phyloP scores from a whole-genome alignment of 2,888 invertebrate genomes.

The Pseudoips prasinana region DNA sequence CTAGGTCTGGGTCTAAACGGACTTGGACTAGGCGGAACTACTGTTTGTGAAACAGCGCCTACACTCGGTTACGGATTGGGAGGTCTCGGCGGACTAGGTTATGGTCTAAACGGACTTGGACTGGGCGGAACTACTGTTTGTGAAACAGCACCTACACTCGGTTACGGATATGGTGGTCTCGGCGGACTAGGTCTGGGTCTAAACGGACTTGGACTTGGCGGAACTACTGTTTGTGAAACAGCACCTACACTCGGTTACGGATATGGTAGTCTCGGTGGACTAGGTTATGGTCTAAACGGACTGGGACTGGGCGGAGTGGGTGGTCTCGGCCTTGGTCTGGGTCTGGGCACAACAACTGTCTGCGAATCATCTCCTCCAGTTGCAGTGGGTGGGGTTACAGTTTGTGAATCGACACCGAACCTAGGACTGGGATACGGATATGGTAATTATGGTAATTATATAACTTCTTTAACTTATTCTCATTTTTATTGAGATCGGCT shows the following conservation, averaged over 20 bases:
- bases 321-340: conserved; percentile 6
- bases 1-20: conserved; percentile 3
- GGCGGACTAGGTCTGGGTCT: neutral
- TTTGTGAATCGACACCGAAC: conserved; percentile 2
- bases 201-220: conserved; percentile 5
- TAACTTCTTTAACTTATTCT: no score
- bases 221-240: conserved; percentile 13
- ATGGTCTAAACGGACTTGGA: neutral
- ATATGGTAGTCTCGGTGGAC: conserved; percentile 4
- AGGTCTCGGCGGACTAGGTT: neutral
- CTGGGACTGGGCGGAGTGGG: conserved; percentile 15
- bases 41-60: conserved; percentile 25
- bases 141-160: neutral
- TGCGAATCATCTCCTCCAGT: no score
- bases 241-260: conserved; percentile 10
- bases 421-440: neutral
- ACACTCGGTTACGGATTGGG: conserved; percentile 14
- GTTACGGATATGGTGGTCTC: neutral
- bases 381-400: neutral
- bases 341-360: no score
- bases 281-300: no score
- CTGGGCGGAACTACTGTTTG: neutral
- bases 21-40: conserved; percentile 2
- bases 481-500: no score
- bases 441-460: no score